phyloP scores from a whole-genome alignment of 2,113 vertebrate species.

The Herpetotheres cachinnans region DNA sequence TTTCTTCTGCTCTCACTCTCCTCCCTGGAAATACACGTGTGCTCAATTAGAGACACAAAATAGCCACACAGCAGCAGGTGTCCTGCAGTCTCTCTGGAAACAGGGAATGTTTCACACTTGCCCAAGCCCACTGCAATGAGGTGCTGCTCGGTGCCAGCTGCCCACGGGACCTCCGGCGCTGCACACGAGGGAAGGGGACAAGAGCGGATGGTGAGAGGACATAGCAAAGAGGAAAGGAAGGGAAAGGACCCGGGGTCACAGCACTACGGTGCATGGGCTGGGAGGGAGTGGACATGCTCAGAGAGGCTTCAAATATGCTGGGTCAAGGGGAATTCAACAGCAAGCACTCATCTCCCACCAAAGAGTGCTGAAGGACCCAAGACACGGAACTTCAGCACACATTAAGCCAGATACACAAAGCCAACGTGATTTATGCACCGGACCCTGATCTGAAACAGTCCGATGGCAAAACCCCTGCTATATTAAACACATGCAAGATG shows the following conservation, averaged over 20 bases:
- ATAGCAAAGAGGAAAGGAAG: not conserved
- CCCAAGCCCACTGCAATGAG: not conserved
- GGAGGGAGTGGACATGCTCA: not conserved
- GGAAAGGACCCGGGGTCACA: not conserved
- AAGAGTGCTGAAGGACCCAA: not conserved
- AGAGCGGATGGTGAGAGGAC: accelerated
- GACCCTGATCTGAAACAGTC: not conserved
- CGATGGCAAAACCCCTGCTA: not conserved
- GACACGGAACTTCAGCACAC: not conserved
- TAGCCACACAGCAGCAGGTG: not conserved
- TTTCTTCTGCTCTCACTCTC: not conserved
- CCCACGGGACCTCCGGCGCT: accelerated
- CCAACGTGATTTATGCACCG: not conserved
- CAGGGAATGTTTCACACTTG: not conserved
- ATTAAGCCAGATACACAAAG: not conserved
- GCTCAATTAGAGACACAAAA: not conserved
- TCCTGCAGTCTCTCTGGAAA: not conserved
- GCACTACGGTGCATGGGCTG: too few species aligned
- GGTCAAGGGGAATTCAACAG: not conserved
- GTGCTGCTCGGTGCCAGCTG: not conserved
- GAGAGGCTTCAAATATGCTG: not conserved
- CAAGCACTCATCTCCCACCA: not conserved
- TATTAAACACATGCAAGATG: not conserved
- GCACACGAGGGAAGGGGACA: accelerated
- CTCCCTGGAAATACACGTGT: not conserved